Percentiles rank a stretch among this genome's conserved stretches.
Conservation (phyloP, 2,113 vertebrate species). For the Glaucomys volans region DNA sequence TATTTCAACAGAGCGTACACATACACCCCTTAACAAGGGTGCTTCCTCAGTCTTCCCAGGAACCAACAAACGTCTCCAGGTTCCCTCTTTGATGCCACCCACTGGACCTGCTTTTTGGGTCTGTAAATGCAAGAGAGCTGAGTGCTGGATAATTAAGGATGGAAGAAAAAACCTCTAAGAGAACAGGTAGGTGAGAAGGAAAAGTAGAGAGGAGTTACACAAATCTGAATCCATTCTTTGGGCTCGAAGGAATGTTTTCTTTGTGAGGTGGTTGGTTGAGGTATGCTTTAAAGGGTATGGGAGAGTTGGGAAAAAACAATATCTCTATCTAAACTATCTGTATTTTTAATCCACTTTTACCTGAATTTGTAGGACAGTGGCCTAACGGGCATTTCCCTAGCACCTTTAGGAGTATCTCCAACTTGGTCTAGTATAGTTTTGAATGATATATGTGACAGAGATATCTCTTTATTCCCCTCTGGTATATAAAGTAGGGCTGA, state of each 20-base stretch:
- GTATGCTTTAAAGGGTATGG: constrained; percentile 29
- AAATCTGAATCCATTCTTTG: constrained; percentile 62
- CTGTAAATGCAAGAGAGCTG: constrained; percentile 70
- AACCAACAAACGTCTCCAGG: constrained; percentile 56
- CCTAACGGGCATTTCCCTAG: not conserved
- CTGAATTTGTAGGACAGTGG: constrained; percentile 39
- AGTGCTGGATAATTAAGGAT: constrained; percentile 69
- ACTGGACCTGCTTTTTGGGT: constrained; percentile 66
- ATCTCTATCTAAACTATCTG: constrained; percentile 2
- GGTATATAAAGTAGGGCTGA: not conserved
- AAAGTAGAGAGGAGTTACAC: constrained; percentile 49
- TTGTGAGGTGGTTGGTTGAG: constrained; percentile 16
- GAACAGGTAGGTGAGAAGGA: constrained; percentile 77
- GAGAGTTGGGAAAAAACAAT: constrained; percentile 4
- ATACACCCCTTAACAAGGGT: constrained; percentile 64
- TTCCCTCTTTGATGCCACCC: constrained; percentile 63
- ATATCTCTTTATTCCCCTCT: constrained; percentile 2
- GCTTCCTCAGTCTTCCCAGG: constrained; percentile 67
- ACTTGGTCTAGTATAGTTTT: constrained; percentile 36
- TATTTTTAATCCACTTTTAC: constrained; percentile 4
- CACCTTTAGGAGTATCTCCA: constrained; percentile 56
- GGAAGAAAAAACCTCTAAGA: constrained; percentile 77
- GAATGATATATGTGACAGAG: constrained; percentile 37
- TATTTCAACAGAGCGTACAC: constrained; percentile 71
- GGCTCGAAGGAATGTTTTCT: constrained; percentile 48